A percentile compares a stretch with the other conserved stretches of the same genome.
These are phyloP conservation scores for Plutomurus gul DNA, from an alignment of 1,140 invertebrate species.

Conservation along the genomic window DNA sequence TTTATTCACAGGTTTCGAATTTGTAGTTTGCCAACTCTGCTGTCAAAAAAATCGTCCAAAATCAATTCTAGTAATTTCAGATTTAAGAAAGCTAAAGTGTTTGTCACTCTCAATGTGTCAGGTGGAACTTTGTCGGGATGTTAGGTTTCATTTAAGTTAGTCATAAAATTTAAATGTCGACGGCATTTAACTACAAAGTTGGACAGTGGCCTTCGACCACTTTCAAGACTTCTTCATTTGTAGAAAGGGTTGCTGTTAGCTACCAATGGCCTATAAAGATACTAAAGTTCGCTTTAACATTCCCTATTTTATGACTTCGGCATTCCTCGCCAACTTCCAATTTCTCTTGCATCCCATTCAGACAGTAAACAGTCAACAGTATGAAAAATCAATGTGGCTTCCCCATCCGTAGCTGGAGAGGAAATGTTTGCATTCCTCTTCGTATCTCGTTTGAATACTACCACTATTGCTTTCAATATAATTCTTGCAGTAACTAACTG, in stretches of 20 bases:
- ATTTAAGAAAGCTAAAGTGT: too few relatives aligned
- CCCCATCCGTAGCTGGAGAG: not conserved
- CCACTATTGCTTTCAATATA: conserved; percentile 10
- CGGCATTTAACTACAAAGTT: too few relatives aligned
- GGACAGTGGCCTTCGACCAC: not conserved
- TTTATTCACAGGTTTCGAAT: conserved; percentile 54
- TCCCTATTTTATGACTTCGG: conserved; percentile 20
- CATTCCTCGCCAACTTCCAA: conserved; percentile 15
- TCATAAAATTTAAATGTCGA: too few relatives aligned
- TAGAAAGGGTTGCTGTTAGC: not conserved
- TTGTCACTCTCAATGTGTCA: too few relatives aligned
- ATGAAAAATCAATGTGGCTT: conserved; percentile 22
- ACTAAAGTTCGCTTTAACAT: conserved; percentile 2
- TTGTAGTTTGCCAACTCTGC: conserved; percentile 52
- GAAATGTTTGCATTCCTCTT: conserved; percentile 27
- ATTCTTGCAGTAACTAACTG: not conserved
- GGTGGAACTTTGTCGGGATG: too few relatives aligned
- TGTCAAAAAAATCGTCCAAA: conserved; percentile 52
- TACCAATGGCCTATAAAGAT: conserved; percentile 21
- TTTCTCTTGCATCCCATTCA: conserved; percentile 26
- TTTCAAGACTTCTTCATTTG: not conserved
- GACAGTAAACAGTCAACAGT: conserved; percentile 26
- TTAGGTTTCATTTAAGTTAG: too few relatives aligned
- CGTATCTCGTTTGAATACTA: conserved; percentile 13
- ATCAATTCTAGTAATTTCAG: too few relatives aligned